These are phyloP conservation scores for Falco novaeseelandiae DNA, from an alignment of 2,797 vertebrate genomes.

Conservation along the genomic window DNA sequence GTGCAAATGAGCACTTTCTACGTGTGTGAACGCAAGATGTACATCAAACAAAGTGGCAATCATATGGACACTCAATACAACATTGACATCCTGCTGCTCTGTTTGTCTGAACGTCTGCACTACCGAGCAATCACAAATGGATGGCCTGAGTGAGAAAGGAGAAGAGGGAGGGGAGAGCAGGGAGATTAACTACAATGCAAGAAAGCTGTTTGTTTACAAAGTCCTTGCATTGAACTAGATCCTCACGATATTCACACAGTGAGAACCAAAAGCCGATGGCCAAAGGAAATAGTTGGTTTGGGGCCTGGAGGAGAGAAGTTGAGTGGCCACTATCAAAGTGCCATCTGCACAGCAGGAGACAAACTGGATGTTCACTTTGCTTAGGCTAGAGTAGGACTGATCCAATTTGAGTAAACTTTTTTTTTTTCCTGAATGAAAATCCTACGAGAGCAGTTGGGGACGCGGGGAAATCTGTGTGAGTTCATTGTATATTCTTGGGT, in stretches of 20 bases:
- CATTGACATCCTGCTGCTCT: conserved; percentile 56
- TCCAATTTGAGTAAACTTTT: background rate
- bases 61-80: conserved; percentile 29
- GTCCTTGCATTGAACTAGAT: background rate
- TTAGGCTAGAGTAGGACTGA: background rate
- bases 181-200: background rate
- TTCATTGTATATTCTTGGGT: background rate
- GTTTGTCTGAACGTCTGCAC: background rate
- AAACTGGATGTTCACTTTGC: background rate
- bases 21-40: background rate
- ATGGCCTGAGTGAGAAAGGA: conserved; percentile 21
- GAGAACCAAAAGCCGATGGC: background rate
- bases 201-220: background rate
- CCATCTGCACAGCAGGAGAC: background rate
- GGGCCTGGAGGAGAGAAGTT: background rate
- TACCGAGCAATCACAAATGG: conserved; percentile 22
- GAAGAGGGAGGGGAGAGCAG: background rate
- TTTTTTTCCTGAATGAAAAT: background rate
- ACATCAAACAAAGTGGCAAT: conserved; percentile 63
- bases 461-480: background rate
- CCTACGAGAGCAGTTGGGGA: background rate
- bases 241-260: background rate
- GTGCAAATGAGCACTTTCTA: background rate
- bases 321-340: background rate
- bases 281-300: background rate